Evolutionary conservation across 1,140 invertebrate species (phyloP).

Genomic region (Leptinotarsa defecta): DNA sequence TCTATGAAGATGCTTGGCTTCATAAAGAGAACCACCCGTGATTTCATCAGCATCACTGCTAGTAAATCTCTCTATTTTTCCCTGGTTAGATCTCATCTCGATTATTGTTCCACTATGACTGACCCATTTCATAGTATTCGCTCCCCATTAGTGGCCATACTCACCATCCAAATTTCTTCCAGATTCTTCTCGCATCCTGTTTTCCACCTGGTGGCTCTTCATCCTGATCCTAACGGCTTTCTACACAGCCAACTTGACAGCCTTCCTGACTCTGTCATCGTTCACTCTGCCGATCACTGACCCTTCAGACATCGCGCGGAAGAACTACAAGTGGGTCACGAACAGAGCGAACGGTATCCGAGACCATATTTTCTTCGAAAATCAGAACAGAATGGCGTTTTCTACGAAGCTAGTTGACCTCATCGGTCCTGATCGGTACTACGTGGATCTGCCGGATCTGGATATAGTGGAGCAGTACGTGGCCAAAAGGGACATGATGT

Average conservation of each 20-base stretch:
- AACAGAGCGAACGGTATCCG: constrained; percentile 69
- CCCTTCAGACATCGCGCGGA: constrained; percentile 69
- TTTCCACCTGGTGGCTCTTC: constrained; percentile 91
- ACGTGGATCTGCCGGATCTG: constrained; percentile 32
- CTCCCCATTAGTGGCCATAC: too few relatives aligned
- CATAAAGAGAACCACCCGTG: too few relatives aligned
- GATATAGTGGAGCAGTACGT: constrained; percentile 49
- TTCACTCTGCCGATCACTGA: constrained; percentile 78
- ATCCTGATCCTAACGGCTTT: constrained; percentile 87
- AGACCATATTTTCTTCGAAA: constrained; percentile 40
- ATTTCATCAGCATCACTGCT: too few relatives aligned
- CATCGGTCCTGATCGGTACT: constrained; percentile 13
- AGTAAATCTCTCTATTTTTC: too few relatives aligned
- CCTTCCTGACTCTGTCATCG: constrained; percentile 82
- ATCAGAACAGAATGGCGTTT: background rate
- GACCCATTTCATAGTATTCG: too few relatives aligned
- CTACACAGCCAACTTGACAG: constrained; percentile 89
- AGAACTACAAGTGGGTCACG: constrained; percentile 71
- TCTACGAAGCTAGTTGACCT: background rate
- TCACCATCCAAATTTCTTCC: constrained; percentile 7
- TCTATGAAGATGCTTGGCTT: too few relatives aligned
- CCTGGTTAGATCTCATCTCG: too few relatives aligned
- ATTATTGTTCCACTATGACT: too few relatives aligned
- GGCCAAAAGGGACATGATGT: constrained; percentile 62
- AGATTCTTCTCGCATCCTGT: constrained; percentile 82